These are phyloP conservation scores for Azorinus chamasolen DNA, from an alignment of 2,888 invertebrate genomes.

Conservation along the genomic window DNA sequence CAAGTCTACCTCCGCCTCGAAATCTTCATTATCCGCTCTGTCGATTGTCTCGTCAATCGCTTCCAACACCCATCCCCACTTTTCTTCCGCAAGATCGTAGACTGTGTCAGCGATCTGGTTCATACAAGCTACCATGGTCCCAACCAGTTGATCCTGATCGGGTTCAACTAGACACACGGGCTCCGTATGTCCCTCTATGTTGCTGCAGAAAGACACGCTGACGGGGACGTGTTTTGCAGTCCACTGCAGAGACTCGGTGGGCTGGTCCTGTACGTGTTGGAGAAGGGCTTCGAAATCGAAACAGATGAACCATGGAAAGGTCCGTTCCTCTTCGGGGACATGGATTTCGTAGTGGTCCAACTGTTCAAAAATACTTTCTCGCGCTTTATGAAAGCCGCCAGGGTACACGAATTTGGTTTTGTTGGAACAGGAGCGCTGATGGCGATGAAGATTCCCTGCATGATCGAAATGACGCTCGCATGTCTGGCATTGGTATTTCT, in stretches of 20 bases:
- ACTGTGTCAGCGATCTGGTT: constrained; percentile 17
- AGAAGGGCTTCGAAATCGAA: constrained; percentile 51
- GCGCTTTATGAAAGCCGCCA: constrained; percentile 35
- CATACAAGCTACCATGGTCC: constrained; percentile 25
- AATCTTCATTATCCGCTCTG: constrained; percentile 14
- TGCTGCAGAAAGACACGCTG: constrained; percentile 45
- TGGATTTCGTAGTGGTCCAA: constrained; percentile 35
- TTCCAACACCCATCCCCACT: constrained; percentile 46
- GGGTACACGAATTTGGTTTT: constrained; percentile 48
- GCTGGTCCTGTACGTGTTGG: constrained; percentile 18
- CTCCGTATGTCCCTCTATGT: constrained; percentile 35
- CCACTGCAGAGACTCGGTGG: constrained; percentile 35
- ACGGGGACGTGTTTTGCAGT: constrained; percentile 46
- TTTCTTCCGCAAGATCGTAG: constrained; percentile 29
- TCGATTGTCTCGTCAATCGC: constrained; percentile 30
- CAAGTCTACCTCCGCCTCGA: neutral
- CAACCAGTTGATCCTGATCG: constrained; percentile 27
- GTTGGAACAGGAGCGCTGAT: constrained; percentile 35
- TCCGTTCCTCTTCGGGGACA: constrained; percentile 31
- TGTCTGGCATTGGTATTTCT: too few relatives aligned
- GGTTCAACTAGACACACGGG: constrained; percentile 40
- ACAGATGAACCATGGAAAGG: constrained; percentile 40
- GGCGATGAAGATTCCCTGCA: constrained; percentile 26
- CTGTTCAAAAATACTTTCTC: constrained; percentile 38
- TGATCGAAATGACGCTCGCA: too few relatives aligned